phyloP scores from a whole-genome alignment of 2,888 invertebrate genomes.

The Caenorhabditis sulstoni region DNA sequence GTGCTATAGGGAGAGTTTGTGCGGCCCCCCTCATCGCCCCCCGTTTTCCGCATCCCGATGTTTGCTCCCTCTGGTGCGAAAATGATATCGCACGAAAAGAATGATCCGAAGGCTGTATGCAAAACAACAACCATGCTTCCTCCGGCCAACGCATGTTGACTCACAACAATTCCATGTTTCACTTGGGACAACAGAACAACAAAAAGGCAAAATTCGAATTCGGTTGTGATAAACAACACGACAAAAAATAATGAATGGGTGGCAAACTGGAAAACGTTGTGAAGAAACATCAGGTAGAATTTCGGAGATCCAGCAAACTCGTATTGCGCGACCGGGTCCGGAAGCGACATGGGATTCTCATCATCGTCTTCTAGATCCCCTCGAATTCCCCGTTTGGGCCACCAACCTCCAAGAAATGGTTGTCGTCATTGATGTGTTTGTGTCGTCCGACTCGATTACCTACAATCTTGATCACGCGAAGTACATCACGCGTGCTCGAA shows the following conservation, averaged over 20 bases:
- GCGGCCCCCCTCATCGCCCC: neutral
- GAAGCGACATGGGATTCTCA: no score
- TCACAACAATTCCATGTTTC: neutral
- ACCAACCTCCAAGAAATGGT: neutral
- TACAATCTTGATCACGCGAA: constrained; percentile 25
- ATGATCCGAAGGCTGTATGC: neutral
- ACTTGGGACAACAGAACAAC: no score
- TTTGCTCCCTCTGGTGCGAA: constrained; percentile 2
- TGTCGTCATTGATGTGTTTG: constrained; percentile 14
- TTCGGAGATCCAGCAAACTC: no score
- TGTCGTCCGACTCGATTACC: constrained; percentile 13
- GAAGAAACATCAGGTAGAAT: no score
- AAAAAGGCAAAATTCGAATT: no score
- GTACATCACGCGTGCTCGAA: neutral
- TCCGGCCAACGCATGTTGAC: neutral
- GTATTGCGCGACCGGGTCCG: no score
- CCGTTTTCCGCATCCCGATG: constrained; percentile 3
- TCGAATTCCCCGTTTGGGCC: neutral
- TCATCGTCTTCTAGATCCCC: no score
- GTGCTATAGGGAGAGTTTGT: neutral
- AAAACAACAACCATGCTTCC: constrained; percentile 6
- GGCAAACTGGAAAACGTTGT: no score
- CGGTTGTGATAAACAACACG: no score
- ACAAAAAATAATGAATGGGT: no score
- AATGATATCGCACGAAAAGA: constrained; percentile 9